phyloP scores from a whole-genome alignment of 2,888 invertebrate species.

The Andrena minutula region DNA sequence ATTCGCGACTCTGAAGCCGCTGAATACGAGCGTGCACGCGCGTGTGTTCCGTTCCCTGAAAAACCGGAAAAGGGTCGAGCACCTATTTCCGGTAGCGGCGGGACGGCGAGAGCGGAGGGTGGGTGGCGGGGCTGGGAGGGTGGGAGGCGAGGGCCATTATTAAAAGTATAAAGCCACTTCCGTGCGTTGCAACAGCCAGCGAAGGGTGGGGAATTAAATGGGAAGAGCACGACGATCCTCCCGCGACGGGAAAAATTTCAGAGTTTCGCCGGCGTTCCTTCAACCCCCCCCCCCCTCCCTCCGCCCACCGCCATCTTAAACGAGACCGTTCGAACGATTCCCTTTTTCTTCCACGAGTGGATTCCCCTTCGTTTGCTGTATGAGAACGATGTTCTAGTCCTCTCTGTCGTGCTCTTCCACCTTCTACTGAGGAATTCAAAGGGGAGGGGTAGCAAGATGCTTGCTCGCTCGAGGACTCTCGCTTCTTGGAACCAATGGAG shows the following conservation, averaged over 20 bases:
- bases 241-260: constrained; percentile 9
- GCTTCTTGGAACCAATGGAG: not conserved
- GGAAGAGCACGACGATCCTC: constrained; percentile 39
- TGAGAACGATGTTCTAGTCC: not conserved
- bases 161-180: constrained; percentile 73
- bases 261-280: not conserved
- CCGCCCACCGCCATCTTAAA: not conserved
- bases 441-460: not conserved
- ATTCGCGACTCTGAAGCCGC: constrained; percentile 28
- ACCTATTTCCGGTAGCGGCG: constrained; percentile 64
- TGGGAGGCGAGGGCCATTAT: constrained; percentile 59
- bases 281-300: not conserved
- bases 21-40: constrained; percentile 37
- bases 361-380: not conserved
- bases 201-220: constrained; percentile 57
- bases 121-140: not conserved
- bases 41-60: constrained; percentile 40
- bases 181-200: constrained; percentile 48
- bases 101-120: not conserved
- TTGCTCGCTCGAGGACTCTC: not conserved
- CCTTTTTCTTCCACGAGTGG: not conserved
- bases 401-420: not conserved
- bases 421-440: not conserved
- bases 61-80: constrained; percentile 71
- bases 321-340: constrained; percentile 7